Evolutionary conservation across 2,113 vertebrate genomes (phyloP), one percentile per base, ranked within the genome.

Genomic region (Pycnonotus jocosus): DNA sequence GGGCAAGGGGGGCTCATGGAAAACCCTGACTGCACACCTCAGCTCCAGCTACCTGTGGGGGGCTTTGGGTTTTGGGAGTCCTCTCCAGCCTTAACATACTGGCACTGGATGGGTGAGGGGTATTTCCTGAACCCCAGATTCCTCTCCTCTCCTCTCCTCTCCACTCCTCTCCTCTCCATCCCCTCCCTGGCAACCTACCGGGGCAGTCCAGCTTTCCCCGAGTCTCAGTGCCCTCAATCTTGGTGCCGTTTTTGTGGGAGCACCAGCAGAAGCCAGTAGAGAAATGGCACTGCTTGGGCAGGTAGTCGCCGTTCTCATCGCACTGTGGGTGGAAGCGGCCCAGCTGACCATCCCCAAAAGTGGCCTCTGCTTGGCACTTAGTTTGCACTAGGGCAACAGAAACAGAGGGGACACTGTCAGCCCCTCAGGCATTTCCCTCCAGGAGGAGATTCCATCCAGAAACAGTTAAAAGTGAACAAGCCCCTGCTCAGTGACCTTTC

Each of bases 221-320:
- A 51, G 89, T 97, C 74, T 44, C 30, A 80, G 98, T 98, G 95
- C 96, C 97, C 62, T 97, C 86, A 22, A 99, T 97, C 97, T 62
- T 25, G 14, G 81, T 97, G 91, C 99, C 99, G 5, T 97, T 96
- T 93, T 96, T 94, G 93, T 99, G 98, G 98, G 98, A 98, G 65
- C 99, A 99, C 99, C 99, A 99, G 98, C 99, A 99, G 93, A 81
- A 98, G 57, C 98, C 98, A 0, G 97, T 98, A 93, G 97, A 62
- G 53, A 84, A 64, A 91, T 97, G 97, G 98, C 99, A 99, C 97
- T 99, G 99, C 93, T 97, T 97, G 68, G 98, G 97, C 93, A 81
- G 42, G 97, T 98, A 99, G 96, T 97, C 96, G 15, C 99, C 99
- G 6, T 98, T 97, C 94, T 97, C 95, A 27, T 99, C 99, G 11